These are phyloP conservation scores for Periophthalmus modestus DNA, from an alignment of 2,113 vertebrate species.

Conservation along the genomic window DNA sequence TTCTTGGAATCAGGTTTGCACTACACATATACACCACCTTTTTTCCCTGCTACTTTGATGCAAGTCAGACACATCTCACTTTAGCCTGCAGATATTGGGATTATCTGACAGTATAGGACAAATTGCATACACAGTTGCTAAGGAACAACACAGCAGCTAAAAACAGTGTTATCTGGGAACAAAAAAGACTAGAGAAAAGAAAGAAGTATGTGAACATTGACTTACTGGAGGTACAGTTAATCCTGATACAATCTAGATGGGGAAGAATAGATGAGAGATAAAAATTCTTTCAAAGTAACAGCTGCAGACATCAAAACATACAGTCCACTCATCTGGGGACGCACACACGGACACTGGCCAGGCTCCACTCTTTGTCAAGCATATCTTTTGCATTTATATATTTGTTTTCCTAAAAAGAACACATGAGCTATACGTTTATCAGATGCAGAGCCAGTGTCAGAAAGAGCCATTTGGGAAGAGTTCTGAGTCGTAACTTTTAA, in stretches of 20 bases:
- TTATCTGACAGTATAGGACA: constrained; percentile 9
- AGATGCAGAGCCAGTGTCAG: constrained; percentile 87
- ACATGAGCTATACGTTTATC: constrained; percentile 8
- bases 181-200: constrained; percentile 37
- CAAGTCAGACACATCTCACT: constrained; percentile 36
- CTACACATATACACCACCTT: not conserved
- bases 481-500: constrained; percentile 28
- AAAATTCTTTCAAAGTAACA: constrained; percentile 99
- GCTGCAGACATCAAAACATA: constrained; percentile 99
- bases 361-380: constrained; percentile 63
- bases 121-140: constrained; percentile 19
- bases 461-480: constrained; percentile 89
- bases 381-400: not conserved
- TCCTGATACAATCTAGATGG: constrained; percentile 99
- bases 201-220: constrained; percentile 88
- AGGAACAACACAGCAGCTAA: constrained; percentile 21
- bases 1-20: not conserved
- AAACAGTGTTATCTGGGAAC: constrained; percentile 32
- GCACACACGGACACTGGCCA: constrained; percentile 92
- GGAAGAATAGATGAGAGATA: constrained; percentile 99
- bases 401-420: not conserved
- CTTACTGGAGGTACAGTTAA: constrained; percentile 99
- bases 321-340: constrained; percentile 99
- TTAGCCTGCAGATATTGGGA: not conserved
- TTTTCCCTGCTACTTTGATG: constrained; percentile 8